These are phyloP conservation scores for Parnassius glacialis DNA, from an alignment of 2,888 invertebrate species.

Conservation along the genomic window DNA sequence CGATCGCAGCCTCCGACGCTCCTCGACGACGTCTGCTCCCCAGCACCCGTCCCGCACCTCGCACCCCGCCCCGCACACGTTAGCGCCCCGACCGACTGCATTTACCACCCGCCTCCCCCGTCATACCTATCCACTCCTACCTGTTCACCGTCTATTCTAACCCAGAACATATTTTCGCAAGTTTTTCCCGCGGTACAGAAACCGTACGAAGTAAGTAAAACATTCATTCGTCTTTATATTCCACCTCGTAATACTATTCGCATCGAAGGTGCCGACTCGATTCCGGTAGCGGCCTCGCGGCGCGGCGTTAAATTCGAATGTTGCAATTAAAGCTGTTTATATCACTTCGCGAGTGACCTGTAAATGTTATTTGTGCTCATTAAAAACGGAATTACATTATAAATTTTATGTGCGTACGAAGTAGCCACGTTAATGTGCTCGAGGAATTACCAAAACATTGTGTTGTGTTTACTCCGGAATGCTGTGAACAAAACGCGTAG, in stretches of 20 bases:
- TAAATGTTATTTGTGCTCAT: conserved; percentile 71
- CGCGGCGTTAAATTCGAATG: conserved; percentile 49
- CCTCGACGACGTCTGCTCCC: conserved; percentile 74
- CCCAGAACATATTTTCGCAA: conserved; percentile 47
- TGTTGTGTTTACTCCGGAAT: conserved; percentile 36
- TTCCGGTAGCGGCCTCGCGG: conserved; percentile 46
- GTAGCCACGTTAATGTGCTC: conserved; percentile 53
- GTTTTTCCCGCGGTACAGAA: conserved; percentile 28
- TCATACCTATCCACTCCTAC: conserved; percentile 55
- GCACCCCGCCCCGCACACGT: conserved; percentile 60
- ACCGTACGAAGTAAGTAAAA: background rate
- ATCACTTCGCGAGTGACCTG: conserved; percentile 68
- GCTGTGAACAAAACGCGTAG: conserved; percentile 13
- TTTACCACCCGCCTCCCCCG: conserved; percentile 73
- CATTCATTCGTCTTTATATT: conserved; percentile 37
- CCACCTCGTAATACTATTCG: conserved; percentile 48
- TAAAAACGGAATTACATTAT: conserved; percentile 68
- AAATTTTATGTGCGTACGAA: conserved; percentile 64
- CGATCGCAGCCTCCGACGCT: conserved; percentile 79
- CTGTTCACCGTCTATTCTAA: conserved; percentile 54
- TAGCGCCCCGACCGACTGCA: conserved; percentile 79
- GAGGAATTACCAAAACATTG: conserved; percentile 61
- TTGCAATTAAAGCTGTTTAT: conserved; percentile 70
- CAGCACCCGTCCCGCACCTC: conserved; percentile 42
- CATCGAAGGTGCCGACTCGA: conserved; percentile 64